A percentile compares a stretch with the other conserved stretches of the same genome.
These are phyloP conservation scores for Ceyx melanurus DNA, from an alignment of 2,113 vertebrate genomes.

Conservation along the genomic window DNA sequence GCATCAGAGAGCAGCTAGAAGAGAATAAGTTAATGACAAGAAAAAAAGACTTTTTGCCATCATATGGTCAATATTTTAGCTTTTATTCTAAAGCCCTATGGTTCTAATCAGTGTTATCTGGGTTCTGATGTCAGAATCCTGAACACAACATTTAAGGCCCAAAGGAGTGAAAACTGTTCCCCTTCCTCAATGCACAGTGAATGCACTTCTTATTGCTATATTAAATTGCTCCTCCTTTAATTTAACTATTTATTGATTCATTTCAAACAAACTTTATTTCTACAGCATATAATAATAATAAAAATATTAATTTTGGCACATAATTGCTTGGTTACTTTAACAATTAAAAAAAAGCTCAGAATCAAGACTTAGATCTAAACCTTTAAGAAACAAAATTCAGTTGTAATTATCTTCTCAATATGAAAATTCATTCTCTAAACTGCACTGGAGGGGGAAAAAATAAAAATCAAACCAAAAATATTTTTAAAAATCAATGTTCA, in stretches of 20 bases:
- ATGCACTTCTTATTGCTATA: slow-evolving; percentile 89
- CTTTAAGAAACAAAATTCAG: no score
- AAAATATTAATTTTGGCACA: no score
- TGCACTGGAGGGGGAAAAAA: no score
- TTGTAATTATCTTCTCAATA: no score
- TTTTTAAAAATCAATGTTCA: no score
- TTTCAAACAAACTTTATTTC: slow-evolving; percentile 90
- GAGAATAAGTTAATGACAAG: slow-evolving; percentile 80
- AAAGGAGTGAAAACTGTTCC: slow-evolving; percentile 89
- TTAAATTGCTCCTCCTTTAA: slow-evolving; percentile 88
- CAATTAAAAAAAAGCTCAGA: no score
- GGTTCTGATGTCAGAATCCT: slow-evolving; percentile 98
- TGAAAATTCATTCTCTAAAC: no score
- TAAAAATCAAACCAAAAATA: no score
- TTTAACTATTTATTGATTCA: slow-evolving; percentile 97
- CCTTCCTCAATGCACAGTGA: slow-evolving; percentile 86
- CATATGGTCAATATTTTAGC: slow-evolving; percentile 99
- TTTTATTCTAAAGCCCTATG: slow-evolving; percentile 99
- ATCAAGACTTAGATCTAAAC: no score
- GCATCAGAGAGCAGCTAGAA: slow-evolving; percentile 99
- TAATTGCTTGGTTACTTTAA: no score
- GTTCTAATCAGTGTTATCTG: slow-evolving; percentile 97
- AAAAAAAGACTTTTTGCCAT: slow-evolving; percentile 96
- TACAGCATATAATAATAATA: no score
- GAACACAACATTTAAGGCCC: slow-evolving; percentile 92